Base-by-base conservation (phyloP, 1,140 invertebrate species). In the Heliconius himera region DNA sequence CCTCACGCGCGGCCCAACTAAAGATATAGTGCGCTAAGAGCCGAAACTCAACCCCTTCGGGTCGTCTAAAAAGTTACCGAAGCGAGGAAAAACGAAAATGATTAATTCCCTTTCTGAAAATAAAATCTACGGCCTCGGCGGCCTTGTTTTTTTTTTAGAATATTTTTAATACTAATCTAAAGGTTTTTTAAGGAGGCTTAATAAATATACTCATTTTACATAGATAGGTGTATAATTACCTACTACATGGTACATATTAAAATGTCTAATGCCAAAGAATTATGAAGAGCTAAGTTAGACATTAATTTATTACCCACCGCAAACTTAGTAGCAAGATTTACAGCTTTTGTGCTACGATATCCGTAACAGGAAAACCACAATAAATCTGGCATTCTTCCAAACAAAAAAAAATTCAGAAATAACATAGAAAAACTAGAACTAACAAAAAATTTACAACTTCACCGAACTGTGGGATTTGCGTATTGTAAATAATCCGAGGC, bases 311-410 rank as follows among this genome's bases (percentile, higher is more conserved):
- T 29, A 29, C 60, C 13, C 26, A 66, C 13, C 60, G 60, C 60
- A 9, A 66, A 66, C 60, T 66, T 66, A 66, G 60, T 66, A 66
- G 22, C 13, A 66, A 66, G 60, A 66, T 66, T 66, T 66, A 66
- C 60, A 29, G 22, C 60, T 66, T 66, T 66, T 66, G 60, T 9
- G 60, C 60, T 16, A 66, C 60, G 26, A 66, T 66, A 66, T 66
- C 26, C 60, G 60, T 66, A 66, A 66, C 60, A 66, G 60, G 60
- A 66, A 66, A 66, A 66, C 60, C 26, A 11, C 29, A 66, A 66
- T 66, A 66, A 66, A 66, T 66, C 60, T 66, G 26, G 13, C 22
- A 66, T 66, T 29, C 22, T 66, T 66, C 60, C n/a, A 66, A 66
- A 51, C 49, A 8, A 29, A 66, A 66, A 16, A 22, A 56, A 22